A percentile compares a stretch with the other conserved stretches of the same genome.
Evolutionary conservation across 2,113 vertebrate genomes (phyloP).

Genomic region (Cisticola juncidis): DNA sequence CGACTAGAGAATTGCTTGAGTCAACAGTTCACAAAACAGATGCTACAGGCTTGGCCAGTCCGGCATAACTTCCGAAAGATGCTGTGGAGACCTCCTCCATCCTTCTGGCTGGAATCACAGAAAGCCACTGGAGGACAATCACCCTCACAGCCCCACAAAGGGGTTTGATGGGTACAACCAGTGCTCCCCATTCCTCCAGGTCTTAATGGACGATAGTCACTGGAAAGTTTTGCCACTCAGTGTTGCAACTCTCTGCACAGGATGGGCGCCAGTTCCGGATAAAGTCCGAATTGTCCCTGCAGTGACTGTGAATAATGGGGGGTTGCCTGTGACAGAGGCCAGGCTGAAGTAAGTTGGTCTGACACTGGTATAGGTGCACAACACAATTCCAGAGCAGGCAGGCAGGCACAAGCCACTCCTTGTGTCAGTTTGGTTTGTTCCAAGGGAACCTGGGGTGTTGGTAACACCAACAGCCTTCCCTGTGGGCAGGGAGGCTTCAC

Average conservation of each 20-base stretch:
- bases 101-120: background rate
- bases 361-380: accelerated
- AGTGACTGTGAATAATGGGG: accelerated
- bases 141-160: background rate
- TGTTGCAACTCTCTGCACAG: background rate
- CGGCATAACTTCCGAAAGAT: background rate
- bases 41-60: accelerated
- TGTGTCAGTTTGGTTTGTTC: background rate
- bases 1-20: background rate
- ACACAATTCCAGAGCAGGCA: background rate
- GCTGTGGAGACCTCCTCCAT: background rate
- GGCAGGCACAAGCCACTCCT: background rate
- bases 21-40: accelerated
- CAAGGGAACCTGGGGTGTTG: background rate
- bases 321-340: accelerated
- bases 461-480: background rate
- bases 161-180: background rate
- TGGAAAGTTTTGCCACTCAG: background rate
- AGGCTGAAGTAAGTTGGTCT: accelerated
- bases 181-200: background rate
- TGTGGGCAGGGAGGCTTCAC: accelerated
- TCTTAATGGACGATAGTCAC: background rate
- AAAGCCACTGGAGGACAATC: background rate
- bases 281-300: background rate
- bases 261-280: too few relatives aligned